These are phyloP conservation scores for Cataglyphis rosenhaueri DNA, from an alignment of 2,888 invertebrate species.

Conservation along the genomic window DNA sequence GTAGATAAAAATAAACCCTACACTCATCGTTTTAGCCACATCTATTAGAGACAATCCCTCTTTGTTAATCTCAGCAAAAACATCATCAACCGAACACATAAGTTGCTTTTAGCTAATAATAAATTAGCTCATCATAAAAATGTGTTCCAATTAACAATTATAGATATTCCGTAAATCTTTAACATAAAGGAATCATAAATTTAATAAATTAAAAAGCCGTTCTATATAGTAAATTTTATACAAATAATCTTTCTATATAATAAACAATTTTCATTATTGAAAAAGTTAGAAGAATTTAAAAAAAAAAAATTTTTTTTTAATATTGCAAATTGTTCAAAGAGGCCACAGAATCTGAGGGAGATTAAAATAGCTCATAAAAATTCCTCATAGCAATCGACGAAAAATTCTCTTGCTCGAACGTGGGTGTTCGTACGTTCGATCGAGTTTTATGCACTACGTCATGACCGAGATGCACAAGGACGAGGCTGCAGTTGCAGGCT, in stretches of 20 bases:
- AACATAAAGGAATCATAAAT: background rate
- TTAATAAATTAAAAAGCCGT: conserved; percentile 1
- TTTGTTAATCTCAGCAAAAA: background rate
- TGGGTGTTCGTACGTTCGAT: conserved; percentile 64
- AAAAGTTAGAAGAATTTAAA: background rate
- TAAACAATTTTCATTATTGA: background rate
- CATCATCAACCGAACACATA: background rate
- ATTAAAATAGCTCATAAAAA: conserved; percentile 21
- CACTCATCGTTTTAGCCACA: conserved; percentile 49
- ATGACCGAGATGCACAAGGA: conserved; percentile 69
- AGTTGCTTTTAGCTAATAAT: background rate
- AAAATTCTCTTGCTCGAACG: conserved; percentile 46
- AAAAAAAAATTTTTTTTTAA: too few relatives aligned
- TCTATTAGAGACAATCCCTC: background rate
- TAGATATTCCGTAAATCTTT: background rate
- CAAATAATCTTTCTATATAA: background rate
- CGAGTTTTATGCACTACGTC: conserved; percentile 50
- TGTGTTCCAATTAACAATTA: background rate
- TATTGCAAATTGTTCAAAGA: background rate
- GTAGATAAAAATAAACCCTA: conserved; percentile 51
- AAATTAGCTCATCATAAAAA: background rate
- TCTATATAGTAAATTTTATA: background rate
- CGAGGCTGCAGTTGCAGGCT: conserved; percentile 50
- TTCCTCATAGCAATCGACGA: conserved; percentile 12
- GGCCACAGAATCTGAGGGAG: background rate